Evolutionary conservation across 30 jellyfish, hydroid and myxozoan genomes (phyloP), one percentile per base, ranked within the genome.

Genomic region (Mastigias papua): DNA sequence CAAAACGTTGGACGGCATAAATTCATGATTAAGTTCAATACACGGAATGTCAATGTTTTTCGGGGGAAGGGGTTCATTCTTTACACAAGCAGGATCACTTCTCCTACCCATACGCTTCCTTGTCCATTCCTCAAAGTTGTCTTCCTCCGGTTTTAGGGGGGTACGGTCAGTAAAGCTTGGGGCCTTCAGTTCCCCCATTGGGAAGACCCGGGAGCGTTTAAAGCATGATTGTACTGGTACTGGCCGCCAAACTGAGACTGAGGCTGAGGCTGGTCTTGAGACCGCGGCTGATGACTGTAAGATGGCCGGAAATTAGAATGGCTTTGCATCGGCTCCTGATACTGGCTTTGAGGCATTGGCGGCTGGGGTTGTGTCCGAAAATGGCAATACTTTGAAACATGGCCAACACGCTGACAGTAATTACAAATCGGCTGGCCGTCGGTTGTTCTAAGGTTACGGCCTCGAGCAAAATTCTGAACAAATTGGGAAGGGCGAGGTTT

Each of bases 351-450:
- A 60, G 8, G n/a, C 30, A 0, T 60, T 21, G 72, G 72, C 33
- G n/a, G 9, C 30, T 5, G 10, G 33, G 30, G 7, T 60, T 60
- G 10, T 9, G 30, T 22, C 72, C 72, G 7, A 22, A 60, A 27
- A 60, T 60, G 30, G 72, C 72, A 60, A 60, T 60, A 60, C 30
- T 5, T 22, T 21, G 72, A 60, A 60, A 73, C 84, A 46, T 73
- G 84, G 37, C 68, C 84, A 10, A 73, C 84, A 22, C 34, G 48
- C 13, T 46, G 84, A 46, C 87, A 76, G 34, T 3, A 21, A 30
- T 76, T 76, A 21, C 87, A 76, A 11, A 76, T 76, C 1, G 87
- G 87, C 60, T 76, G 87, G 32, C 87, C 87, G 49, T 76, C 87
- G 2, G 75, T 76, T 7, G 87, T 76, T 1, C 87, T 11, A 0